Conservation (phyloP, 2,888 invertebrate species). For the Crossocerus cetratus region DNA sequence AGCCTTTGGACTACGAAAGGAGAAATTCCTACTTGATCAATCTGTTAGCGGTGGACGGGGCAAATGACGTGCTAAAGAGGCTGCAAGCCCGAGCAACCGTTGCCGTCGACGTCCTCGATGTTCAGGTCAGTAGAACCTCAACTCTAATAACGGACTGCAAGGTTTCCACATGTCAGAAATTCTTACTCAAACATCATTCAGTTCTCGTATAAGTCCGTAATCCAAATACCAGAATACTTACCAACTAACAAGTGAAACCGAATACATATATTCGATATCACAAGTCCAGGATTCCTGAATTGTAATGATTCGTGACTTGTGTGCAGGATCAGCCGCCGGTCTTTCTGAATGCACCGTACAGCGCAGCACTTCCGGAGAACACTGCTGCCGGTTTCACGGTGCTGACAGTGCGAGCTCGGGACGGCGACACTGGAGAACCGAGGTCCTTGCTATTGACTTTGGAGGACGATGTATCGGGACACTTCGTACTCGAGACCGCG, state of each 20-base stretch:
- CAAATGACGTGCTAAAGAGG: conserved; percentile 79
- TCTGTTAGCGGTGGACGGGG: conserved; percentile 83
- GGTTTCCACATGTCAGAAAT: background rate
- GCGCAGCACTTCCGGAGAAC: conserved; percentile 87
- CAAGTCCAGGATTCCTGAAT: too few relatives aligned
- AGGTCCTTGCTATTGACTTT: conserved; percentile 83
- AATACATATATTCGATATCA: too few relatives aligned
- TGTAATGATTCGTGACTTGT: background rate
- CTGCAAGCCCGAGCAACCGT: conserved; percentile 85
- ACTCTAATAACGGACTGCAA: conserved; percentile 12
- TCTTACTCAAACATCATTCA: too few relatives aligned
- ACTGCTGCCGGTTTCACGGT: conserved; percentile 80
- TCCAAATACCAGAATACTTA: conserved; percentile 1
- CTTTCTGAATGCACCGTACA: conserved; percentile 90
- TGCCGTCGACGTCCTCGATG: conserved; percentile 86
- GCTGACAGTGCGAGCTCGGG: conserved; percentile 85
- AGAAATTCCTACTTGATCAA: conserved; percentile 85
- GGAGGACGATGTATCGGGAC: conserved; percentile 84
- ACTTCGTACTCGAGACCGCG: conserved; percentile 81
- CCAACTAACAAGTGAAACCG: background rate
- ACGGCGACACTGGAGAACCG: conserved; percentile 89
- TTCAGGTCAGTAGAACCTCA: conserved; percentile 78
- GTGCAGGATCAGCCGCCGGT: conserved; percentile 87
- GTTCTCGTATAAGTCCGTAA: background rate
- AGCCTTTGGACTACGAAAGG: conserved; percentile 87